These are phyloP conservation scores for Cydia strobilella DNA, from an alignment of 1,140 invertebrate species.

Conservation along the genomic window DNA sequence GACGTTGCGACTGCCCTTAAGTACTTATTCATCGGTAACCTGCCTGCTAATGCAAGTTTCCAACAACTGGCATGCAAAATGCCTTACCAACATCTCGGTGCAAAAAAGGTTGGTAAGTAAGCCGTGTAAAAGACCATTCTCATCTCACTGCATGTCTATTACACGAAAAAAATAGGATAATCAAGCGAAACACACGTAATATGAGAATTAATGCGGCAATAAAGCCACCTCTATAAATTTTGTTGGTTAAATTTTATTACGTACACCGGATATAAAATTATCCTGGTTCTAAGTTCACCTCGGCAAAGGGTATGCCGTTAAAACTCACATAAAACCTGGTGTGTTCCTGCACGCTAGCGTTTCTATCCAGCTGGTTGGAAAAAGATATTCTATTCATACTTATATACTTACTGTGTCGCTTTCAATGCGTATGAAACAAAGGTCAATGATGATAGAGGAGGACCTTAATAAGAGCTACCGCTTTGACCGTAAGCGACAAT, in stretches of 20 bases:
- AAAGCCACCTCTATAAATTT: constrained; percentile 13
- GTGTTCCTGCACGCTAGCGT: too few relatives aligned
- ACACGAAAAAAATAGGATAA: background rate
- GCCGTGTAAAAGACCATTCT: background rate
- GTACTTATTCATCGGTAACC: too few relatives aligned
- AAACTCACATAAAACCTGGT: background rate
- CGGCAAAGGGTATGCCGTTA: background rate
- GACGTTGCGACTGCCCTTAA: too few relatives aligned
- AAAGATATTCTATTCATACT: too few relatives aligned
- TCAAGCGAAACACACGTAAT: constrained; percentile 2
- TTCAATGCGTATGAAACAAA: too few relatives aligned
- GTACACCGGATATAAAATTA: constrained; percentile 1
- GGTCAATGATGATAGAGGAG: too few relatives aligned
- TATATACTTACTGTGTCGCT: too few relatives aligned
- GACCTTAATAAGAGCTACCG: too few relatives aligned
- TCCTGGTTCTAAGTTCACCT: background rate
- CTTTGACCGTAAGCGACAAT: too few relatives aligned
- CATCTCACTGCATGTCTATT: background rate
- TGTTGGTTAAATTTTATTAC: constrained; percentile 16
- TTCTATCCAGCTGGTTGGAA: too few relatives aligned
- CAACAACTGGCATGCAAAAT: background rate
- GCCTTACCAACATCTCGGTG: background rate
- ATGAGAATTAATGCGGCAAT: constrained; percentile 2
- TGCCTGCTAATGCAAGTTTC: background rate
- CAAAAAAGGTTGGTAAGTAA: background rate